Evolutionary conservation across 2,888 invertebrate species (phyloP).

Genomic region (Tipula helvola): DNA sequence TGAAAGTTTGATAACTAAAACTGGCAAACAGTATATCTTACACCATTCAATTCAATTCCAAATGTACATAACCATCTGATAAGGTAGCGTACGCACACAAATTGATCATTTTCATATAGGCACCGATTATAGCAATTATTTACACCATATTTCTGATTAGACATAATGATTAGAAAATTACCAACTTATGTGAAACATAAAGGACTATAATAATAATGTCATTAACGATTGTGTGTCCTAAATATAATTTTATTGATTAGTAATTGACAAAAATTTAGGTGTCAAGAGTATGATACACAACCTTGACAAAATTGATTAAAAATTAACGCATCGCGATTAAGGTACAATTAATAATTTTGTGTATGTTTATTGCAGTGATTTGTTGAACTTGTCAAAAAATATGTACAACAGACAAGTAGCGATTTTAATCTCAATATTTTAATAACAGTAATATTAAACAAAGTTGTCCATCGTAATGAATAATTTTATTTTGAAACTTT

Average conservation of each 20-base stretch:
- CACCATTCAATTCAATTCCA: neutral
- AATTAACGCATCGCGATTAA: neutral
- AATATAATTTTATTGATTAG: neutral
- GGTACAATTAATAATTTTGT: neutral
- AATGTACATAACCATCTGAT: too few species aligned
- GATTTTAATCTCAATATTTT: too few species aligned
- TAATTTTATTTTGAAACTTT: too few species aligned
- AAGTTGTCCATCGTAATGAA: too few species aligned
- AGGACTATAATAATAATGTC: neutral
- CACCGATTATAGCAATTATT: too few species aligned
- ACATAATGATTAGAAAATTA: neutral
- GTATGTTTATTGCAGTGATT: neutral
- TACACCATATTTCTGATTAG: neutral
- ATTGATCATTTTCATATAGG: too few species aligned
- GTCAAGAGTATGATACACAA: neutral
- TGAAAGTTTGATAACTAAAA: neutral
- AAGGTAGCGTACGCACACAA: too few species aligned
- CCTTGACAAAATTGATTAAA: neutral
- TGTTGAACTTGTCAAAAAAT: neutral
- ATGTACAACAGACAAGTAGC: neutral
- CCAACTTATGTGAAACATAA: neutral
- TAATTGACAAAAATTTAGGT: neutral
- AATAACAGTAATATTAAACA: too few species aligned
- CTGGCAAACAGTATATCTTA: too few species aligned
- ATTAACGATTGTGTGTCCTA: neutral